Base-by-base conservation (phyloP, 2,888 invertebrate genomes). In the Thelaira solivaga region DNA sequence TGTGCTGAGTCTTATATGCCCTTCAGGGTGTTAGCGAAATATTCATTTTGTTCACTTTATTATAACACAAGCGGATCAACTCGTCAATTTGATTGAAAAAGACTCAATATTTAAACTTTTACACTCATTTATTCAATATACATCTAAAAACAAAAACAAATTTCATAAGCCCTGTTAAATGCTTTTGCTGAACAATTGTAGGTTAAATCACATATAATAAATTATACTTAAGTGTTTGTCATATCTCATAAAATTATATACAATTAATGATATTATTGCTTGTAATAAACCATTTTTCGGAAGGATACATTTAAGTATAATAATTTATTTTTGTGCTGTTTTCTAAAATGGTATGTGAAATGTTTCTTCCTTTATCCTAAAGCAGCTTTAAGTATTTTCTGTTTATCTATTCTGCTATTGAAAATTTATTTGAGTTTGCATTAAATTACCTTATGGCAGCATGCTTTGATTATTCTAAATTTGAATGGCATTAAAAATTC, bases 171-270 rank as follows among this genome's bases (percentile, higher is more conserved):
- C n/a, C n/a, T n/a, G n/a, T n/a, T n/a, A n/a, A n/a, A n/a, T n/a
- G n/a, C n/a, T n/a, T n/a, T n/a, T n/a, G n/a, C n/a, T n/a, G n/a
- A n/a, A n/a, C n/a, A n/a, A 2, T 8, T 22, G 5, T 20, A 20
- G 5, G 4, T 1, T 18, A 4, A 18, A 51, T 18, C 18, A 26
- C 2, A 24, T 13, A 26, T 8, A 2, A 43, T 18, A 10, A 7
- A 24, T 34, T 47, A 1, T 1, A 4, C 2, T 13, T 16, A 7
- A 11, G 26, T 47, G 20, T 29, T 24, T 69, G 49, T 22, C 13
- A 41, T 29, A 49, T 41, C 39, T 49, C 36, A 59, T 41, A 59
- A 39, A 69, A 59, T 69, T 59, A 59, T 69, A 26, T 49, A 49
- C 49, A 59, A 49, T 49, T 59, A 49, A 69, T 39, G 36, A 22